phyloP scores from a whole-genome alignment of 2,888 invertebrate genomes.

The Trissolcus brochymenae region DNA sequence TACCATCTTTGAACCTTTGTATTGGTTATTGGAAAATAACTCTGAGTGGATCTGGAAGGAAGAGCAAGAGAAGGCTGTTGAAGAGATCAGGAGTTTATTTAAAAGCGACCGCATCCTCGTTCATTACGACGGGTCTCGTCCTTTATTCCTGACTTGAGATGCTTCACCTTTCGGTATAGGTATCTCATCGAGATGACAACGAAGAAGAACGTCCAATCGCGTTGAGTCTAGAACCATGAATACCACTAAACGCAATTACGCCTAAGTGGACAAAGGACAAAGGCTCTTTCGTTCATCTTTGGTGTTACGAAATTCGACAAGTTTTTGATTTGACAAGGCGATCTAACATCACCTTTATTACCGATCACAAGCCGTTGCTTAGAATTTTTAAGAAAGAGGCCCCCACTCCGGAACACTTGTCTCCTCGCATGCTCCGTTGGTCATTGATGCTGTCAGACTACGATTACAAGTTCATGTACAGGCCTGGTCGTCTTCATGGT shows the following conservation, averaged over 20 bases:
- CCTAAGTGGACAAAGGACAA: neutral
- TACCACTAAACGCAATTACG: neutral
- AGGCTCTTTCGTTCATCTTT: conserved; percentile 54
- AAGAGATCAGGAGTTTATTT: neutral
- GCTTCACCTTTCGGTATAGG: neutral
- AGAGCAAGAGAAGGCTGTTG: conserved; percentile 16
- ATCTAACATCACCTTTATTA: conserved; percentile 64
- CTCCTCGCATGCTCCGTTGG: neutral
- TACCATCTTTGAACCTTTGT: neutral
- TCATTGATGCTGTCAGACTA: neutral
- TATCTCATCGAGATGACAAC: neutral
- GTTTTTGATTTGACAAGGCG: conserved; percentile 58
- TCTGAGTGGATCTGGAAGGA: neutral
- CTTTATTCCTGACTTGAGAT: neutral
- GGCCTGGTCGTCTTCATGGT: neutral
- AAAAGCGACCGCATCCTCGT: neutral
- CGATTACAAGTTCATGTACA: neutral
- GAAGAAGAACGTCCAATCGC: neutral
- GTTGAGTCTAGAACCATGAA: neutral
- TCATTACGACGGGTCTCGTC: neutral
- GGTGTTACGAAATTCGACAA: conserved; percentile 60
- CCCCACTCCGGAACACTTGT: conserved; percentile 9
- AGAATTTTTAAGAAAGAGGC: conserved; percentile 29
- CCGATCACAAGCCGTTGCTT: conserved; percentile 69
- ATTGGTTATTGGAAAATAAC: neutral